Evolutionary conservation across 2,888 invertebrate genomes (phyloP).

Genomic region (Calliopum simillimum): DNA sequence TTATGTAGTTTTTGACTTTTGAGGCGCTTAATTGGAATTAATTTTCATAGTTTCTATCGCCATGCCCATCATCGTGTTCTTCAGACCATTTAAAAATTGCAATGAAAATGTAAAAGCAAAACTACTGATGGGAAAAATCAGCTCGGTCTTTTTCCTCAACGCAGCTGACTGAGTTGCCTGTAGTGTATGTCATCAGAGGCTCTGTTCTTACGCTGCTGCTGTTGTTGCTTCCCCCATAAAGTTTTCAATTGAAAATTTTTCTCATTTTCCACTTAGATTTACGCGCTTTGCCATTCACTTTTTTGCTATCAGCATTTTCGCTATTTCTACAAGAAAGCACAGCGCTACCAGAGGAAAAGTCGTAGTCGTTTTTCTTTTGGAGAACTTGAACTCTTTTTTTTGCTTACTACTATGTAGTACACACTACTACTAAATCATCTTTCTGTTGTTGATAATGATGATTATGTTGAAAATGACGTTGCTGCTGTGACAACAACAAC

Average conservation of each 20-base stretch:
- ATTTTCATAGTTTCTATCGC: slow-evolving; percentile 10
- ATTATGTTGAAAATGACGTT: background rate
- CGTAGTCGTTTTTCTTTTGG: background rate
- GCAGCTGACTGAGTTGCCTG: background rate
- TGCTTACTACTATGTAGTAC: background rate
- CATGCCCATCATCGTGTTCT: too few relatives aligned
- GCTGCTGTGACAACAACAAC: background rate
- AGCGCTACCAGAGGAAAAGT: too few relatives aligned
- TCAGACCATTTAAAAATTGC: background rate
- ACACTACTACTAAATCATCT: background rate
- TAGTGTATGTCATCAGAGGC: too few relatives aligned
- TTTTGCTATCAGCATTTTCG: slow-evolving; percentile 1
- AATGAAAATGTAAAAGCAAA: background rate
- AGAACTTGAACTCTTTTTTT: background rate
- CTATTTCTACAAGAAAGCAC: background rate
- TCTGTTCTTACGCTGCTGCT: background rate
- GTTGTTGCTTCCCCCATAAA: background rate
- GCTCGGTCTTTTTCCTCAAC: background rate
- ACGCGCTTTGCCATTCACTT: background rate
- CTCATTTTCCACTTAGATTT: slow-evolving; percentile 35
- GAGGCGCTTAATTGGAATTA: slow-evolving; percentile 12
- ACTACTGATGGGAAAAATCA: background rate
- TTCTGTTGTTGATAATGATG: background rate
- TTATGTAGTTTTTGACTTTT: background rate
- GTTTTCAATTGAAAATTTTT: slow-evolving; percentile 32